Evolutionary conservation across 1,140 invertebrate genomes (phyloP), one percentile per base, ranked within the genome.

Genomic region (Neodiprion fabricii): DNA sequence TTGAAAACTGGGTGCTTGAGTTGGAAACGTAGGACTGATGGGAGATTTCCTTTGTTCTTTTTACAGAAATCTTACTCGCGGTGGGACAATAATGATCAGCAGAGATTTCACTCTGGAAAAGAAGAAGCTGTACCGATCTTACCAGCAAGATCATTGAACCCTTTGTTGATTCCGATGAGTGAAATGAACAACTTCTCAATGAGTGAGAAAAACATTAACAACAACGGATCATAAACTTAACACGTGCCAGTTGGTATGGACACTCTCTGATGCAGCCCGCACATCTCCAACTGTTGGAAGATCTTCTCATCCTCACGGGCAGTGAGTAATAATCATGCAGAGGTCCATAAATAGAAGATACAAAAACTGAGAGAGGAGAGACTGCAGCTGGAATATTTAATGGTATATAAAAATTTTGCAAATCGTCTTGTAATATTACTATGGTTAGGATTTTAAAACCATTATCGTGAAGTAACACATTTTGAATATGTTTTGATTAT

Each of bases 61-160:
- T 87, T 87, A 71, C 88, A 95, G 94, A 91, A 95, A 95, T 85
- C 86, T 96, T 77, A 93, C 94, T 72, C 92, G 93, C 86, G 92
- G 94, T 84, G 93, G 94, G 81, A 95, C 94, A 74, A 94, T 96
- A 82, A 93, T 96, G 85, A 93, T 96, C 84, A 95, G 94, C 89
- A 92, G 93, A 78, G 93, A 93, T 81, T 96, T 95, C 88, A 93
- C 91, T 76, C 88, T 96, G 86, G 93, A 93, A 81, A 96, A 96
- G 90, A 96, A 95, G 86, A 96, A 96, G 87, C 89, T 96, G 67
- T 96, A 96, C 90, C 90, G 95, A 84, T 94, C 92, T 76, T 93
- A 91, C 83, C 89, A 91, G 80, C 88, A 90, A 73, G 85, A 88
- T 75, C 90, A 83, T 65, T 83, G 79, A 83, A 65, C 8, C 17